Base-by-base conservation (phyloP, 2,888 invertebrate species). In the Cephus pygmeus region DNA sequence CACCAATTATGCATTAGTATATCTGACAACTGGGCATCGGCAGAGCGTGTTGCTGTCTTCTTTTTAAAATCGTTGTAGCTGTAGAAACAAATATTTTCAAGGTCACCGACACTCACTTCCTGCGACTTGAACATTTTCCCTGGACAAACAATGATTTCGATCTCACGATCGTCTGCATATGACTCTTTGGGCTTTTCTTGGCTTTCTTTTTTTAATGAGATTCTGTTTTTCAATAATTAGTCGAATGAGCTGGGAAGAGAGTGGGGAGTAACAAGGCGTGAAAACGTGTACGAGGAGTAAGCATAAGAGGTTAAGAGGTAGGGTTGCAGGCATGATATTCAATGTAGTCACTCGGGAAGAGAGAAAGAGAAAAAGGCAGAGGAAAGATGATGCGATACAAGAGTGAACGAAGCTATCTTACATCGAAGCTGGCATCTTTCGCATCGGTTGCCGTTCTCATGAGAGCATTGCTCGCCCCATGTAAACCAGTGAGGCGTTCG, bases 301-400 rank as follows among this genome's bases (percentile, higher is more conserved):
- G 56, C 23, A 23, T 56, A 23, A 56, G 56, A 56, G 56, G 56
- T 9, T 23, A 23, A 23, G 56, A 23, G 56, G 56, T 9, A 56
- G 23, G 2, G 2, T 56, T 23, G 23, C 23, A 23, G 15, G 23
- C 6, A 40, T 23, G 40, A 40, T 23, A 40, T 40, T 40, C 40
- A 40, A 40, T 40, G 40, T 40, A 40, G 40, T 40, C 40, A 40
- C 40, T 40, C 40, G 12, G 4, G 9, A 2, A 9, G 9, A 56
- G 23, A 36, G 23, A 56, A 23, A 6, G 40, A 56, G 15, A 56
- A 15, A 23, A 23, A 56, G 6, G 23, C 6, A 23, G 0, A 40
- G 15, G 56, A 56, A 56, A 85, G 84, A 84, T 84, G 86, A 84
- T 84, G 81, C 81, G 86, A 86, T 86, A 85, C 85, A 85, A 83